These are phyloP conservation scores for Brachyhypopomus occidentalis DNA, from an alignment of 2,113 vertebrate genomes.

Conservation along the genomic window DNA sequence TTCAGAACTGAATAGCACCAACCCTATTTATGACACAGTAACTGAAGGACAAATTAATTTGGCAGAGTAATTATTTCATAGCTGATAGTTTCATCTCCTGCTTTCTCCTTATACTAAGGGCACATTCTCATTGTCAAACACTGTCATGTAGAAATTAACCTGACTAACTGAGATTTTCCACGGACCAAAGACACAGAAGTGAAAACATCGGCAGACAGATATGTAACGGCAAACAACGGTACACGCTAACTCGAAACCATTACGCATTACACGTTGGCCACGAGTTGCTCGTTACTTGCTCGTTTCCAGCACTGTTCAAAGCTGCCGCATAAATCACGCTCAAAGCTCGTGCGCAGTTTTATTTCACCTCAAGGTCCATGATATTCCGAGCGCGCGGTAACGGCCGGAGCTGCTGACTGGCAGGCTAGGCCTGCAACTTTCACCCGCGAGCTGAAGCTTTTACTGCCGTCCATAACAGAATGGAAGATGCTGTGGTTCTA, in stretches of 20 bases:
- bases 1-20: slow-evolving; percentile 22
- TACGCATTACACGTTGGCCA: neutral
- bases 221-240: neutral
- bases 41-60: slow-evolving; percentile 40
- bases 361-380: slow-evolving; percentile 19
- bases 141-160: neutral
- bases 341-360: neutral
- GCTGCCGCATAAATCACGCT: neutral
- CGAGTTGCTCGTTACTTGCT: neutral
- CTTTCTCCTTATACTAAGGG: slow-evolving; percentile 32
- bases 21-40: slow-evolving; percentile 33
- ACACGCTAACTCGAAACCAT: neutral
- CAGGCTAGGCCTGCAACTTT: slow-evolving; percentile 9
- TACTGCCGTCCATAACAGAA: slow-evolving; percentile 4
- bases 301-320: neutral
- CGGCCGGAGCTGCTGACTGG: slow-evolving; percentile 3
- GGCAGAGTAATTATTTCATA: slow-evolving; percentile 47
- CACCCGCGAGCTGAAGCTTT: neutral
- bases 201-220: neutral
- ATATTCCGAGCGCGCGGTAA: slow-evolving; percentile 11
- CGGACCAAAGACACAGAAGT: neutral
- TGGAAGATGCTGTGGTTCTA: neutral
- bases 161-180: neutral
- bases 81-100: neutral
- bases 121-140: neutral